These are phyloP conservation scores for Odocoileus hemionus DNA, from an alignment of 2,113 vertebrate species.

Conservation along the genomic window DNA sequence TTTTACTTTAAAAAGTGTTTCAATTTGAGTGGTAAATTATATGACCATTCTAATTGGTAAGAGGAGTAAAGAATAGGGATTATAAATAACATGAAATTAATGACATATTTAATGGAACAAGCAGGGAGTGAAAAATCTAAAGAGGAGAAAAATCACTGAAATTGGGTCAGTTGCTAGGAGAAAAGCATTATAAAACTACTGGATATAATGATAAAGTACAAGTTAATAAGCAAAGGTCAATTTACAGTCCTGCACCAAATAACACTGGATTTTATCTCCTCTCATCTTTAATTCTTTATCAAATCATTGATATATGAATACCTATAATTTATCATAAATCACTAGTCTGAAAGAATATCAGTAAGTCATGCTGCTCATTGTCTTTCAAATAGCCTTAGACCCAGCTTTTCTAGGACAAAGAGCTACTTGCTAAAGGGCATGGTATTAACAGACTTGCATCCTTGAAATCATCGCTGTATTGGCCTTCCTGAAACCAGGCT, in stretches of 20 bases:
- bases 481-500: neutral
- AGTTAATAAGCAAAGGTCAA: neutral
- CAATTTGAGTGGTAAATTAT: slow-evolving; percentile 32
- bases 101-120: slow-evolving; percentile 36
- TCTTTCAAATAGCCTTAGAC: neutral
- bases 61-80: slow-evolving; percentile 24
- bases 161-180: slow-evolving; percentile 18
- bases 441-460: neutral
- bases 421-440: neutral
- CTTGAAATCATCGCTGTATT: neutral
- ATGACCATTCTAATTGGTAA: slow-evolving; percentile 7
- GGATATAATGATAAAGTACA: neutral
- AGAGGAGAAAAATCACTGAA: slow-evolving; percentile 8
- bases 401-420: neutral
- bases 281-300: slow-evolving; percentile 12
- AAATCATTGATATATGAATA: neutral
- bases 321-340: neutral
- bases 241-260: neutral
- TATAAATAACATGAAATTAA: slow-evolving; percentile 60
- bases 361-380: neutral
- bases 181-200: neutral
- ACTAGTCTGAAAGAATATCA: neutral
- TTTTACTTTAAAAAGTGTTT: neutral
- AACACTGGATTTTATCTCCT: neutral
- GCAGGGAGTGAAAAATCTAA: slow-evolving; percentile 24